Percentiles rank a stretch among this genome's conserved stretches.
Evolutionary conservation across 2,113 vertebrate genomes (phyloP).

Genomic region (Barbus barbus): DNA sequence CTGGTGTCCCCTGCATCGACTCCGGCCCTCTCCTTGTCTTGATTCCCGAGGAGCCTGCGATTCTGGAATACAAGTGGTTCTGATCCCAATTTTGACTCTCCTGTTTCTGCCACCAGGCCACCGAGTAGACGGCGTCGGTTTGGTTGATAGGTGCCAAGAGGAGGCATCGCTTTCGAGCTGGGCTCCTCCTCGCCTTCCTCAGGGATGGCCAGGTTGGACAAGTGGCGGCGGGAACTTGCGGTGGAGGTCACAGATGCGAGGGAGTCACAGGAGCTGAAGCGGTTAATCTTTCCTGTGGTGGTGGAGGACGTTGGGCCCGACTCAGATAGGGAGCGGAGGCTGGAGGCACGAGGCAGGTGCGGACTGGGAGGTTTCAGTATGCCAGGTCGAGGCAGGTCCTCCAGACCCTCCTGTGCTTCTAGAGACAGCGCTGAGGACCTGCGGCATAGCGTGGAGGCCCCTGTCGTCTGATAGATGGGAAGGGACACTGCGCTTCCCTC

Average conservation of each 20-base stretch:
- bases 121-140: conserved; percentile 76
- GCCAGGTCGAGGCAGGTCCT: conserved; percentile 62
- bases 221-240: conserved; percentile 46
- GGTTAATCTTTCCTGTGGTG: conserved; percentile 57
- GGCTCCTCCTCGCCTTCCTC: conserved; percentile 49
- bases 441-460: conserved; percentile 77
- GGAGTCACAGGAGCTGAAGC: conserved; percentile 81
- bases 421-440: conserved; percentile 66
- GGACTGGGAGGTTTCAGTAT: conserved; percentile 70
- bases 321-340: conserved; percentile 71
- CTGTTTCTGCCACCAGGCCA: conserved; percentile 61
- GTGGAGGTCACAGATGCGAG: conserved; percentile 64
- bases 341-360: conserved; percentile 73
- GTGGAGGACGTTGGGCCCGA: conserved; percentile 36
- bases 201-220: conserved; percentile 55
- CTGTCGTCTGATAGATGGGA: conserved; percentile 85
- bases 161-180: not conserved
- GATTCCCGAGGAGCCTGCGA: conserved; percentile 57
- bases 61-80: conserved; percentile 80
- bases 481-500: conserved; percentile 71
- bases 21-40: conserved; percentile 50
- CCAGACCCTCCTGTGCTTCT: conserved; percentile 46
- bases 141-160: conserved; percentile 59
- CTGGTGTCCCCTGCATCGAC: conserved; percentile 59
- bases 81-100: conserved; percentile 66